A percentile compares a stretch with the other conserved stretches of the same genome.
phyloP scores from a whole-genome alignment of 2,888 invertebrate species.

The Anthrax anthrax region DNA sequence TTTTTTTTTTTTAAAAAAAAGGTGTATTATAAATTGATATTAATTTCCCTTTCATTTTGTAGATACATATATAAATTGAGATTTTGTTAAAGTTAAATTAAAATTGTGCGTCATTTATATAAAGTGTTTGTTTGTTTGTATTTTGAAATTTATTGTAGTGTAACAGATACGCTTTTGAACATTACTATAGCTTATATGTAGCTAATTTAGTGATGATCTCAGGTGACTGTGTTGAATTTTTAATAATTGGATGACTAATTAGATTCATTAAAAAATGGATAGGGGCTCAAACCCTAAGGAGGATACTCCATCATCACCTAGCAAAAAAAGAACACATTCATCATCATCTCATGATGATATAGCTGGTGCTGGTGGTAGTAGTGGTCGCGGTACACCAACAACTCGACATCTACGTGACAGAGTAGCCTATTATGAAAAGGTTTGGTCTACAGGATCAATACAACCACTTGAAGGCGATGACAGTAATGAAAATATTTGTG shows the following conservation, averaged over 20 bases:
- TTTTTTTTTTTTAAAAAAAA: no score
- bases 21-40: no score
- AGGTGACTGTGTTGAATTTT: neutral
- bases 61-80: no score
- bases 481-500: conserved; percentile 24
- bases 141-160: no score
- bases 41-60: no score
- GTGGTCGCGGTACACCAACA: conserved; percentile 11
- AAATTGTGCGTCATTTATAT: no score
- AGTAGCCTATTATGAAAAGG: conserved; percentile 66
- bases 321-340: neutral
- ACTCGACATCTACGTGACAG: conserved; percentile 49
- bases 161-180: neutral
- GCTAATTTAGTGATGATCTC: conserved; percentile 1
- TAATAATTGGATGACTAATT: conserved; percentile 3
- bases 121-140: no score
- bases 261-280: conserved; percentile 1
- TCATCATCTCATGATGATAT: conserved; percentile 5
- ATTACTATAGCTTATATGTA: no score
- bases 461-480: conserved; percentile 19
- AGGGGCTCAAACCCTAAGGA: conserved; percentile 5
- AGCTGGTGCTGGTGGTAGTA: conserved; percentile 11
- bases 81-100: no score
- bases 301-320: conserved; percentile 5
- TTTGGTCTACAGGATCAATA: conserved; percentile 45